Evolutionary conservation across 2,113 vertebrate species (phyloP).

Genomic region (Pterocles burchelli): DNA sequence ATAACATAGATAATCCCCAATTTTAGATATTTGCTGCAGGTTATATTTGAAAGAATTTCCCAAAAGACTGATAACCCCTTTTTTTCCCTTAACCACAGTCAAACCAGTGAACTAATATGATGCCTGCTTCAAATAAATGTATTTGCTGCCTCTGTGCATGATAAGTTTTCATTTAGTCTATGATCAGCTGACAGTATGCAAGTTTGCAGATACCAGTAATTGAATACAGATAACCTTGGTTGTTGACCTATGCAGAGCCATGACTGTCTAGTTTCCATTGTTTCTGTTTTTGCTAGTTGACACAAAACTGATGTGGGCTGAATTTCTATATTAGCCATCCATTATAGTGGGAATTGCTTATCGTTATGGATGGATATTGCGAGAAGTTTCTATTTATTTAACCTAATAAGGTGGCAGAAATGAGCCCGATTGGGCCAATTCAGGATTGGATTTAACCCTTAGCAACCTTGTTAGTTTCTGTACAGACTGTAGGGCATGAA

Average conservation of each 20-base stretch:
- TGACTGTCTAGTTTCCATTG: constrained; percentile 75
- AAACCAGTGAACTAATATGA: constrained; percentile 73
- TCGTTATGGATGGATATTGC: constrained; percentile 62
- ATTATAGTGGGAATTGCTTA: constrained; percentile 75
- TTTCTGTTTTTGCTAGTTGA: constrained; percentile 77
- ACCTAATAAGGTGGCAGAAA: constrained; percentile 66
- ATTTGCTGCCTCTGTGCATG: constrained; percentile 78
- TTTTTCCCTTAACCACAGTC: constrained; percentile 59
- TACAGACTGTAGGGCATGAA: not conserved
- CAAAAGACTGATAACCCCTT: constrained; percentile 65
- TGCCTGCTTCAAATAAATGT: constrained; percentile 76
- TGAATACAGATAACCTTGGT: constrained; percentile 83
- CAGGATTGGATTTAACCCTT: constrained; percentile 34
- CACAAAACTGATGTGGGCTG: constrained; percentile 71
- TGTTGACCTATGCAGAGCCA: constrained; percentile 78
- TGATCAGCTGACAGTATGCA: constrained; percentile 82
- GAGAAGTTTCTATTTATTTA: constrained; percentile 77
- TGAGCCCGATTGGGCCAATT: constrained; percentile 13
- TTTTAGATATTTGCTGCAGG: constrained; percentile 75
- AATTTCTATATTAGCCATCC: constrained; percentile 76
- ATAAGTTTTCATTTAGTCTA: constrained; percentile 78
- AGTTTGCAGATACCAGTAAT: constrained; percentile 82
- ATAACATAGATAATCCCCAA: constrained; percentile 75
- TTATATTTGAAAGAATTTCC: constrained; percentile 58
- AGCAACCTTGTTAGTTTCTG: not conserved